Base-by-base conservation (phyloP, 2,797 vertebrate species). In the Liasis olivaceus region DNA sequence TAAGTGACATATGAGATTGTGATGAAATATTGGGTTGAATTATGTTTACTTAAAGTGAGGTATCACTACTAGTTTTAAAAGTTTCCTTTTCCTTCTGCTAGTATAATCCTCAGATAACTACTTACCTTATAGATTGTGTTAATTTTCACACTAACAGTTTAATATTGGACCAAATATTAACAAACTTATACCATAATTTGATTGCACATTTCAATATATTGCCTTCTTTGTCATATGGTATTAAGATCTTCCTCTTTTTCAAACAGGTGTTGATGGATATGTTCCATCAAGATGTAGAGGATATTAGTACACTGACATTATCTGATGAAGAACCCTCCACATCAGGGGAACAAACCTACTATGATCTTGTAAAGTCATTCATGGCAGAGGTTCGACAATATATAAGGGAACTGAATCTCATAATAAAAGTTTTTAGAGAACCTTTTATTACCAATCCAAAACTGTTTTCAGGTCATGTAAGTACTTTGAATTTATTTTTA, bases 261-360 rank as follows among this genome's bases (percentile, higher is more conserved):
- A 59, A 42, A 9, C 90, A 99, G 99, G 99, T 99, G 81, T 97
- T 99, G 97, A 99, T 99, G 99, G 99, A 99, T 97, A 99, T 99
- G 99, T 99, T 99, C 97, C 99, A 99, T 96, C 99, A 99, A 97
- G 99, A 99, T 89, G 99, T 99, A 96, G 99, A 99, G 96, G 99
- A 99, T 97, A 98, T 99, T 95, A 98, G 98, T 87, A 97, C 98
- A 62, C 98, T 99, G 93, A 98, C 98, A 90, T 98, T 99, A 96
- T 98, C 98, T 97, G 99, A 99, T 91, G 99, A 99, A 96, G 99
- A 99, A 94, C 99, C 99, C 3, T 99, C 98, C 42, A 97, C 98
- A 89, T 98, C 98, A 94, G 99, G 99, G 96, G 99, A 99, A 94
- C 99, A 99, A 97, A 98, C 97, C 64, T 99, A 99, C 91, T 98